Base-by-base conservation (phyloP, 1,140 invertebrate genomes). In the Calliphora vicina region DNA sequence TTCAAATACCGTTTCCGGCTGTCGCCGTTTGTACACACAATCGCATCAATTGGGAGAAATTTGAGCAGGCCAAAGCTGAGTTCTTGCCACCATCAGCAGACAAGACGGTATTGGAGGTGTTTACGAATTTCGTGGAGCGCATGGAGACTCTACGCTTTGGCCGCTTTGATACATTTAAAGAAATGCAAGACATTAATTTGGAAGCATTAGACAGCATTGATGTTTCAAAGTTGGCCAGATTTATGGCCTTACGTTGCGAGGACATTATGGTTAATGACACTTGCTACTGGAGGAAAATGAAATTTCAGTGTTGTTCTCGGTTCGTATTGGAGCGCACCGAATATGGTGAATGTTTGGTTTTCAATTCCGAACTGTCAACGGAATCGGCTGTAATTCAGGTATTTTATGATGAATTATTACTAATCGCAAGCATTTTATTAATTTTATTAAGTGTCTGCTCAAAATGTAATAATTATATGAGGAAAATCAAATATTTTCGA, bases 11-110 rank as follows among this genome's bases (percentile, higher is more conserved):
- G 0, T 95, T 95, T 87, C 94, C 94, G 1, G 94, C 94, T 1
- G 92, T 95, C 0, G 94, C 93, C 0, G 89, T 95, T 81, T 95
- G 94, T 86, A 92, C 93, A 84, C 90, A 94, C 20, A 95, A 95
- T 88, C 88, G 88, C 50, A 85, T 89, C 29, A 86, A 89, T 43
- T 89, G 88, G 88, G 85, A 82, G 42, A 87, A 85, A 42, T 43
- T 89, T 76, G 84, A 88, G 43, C 85, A 82, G 25, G 88, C 88
- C 29, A 89, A 88, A 67, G 1, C 57, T 23, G 12, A 83, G 57
- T 89, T 89, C 71, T 80, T 89, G 29, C 88, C 88, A 0, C 61
- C 26, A 0, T 88, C 89, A 81, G 67, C 86, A 8, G 86, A 85
- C 27, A 76, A 78, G 25, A 82, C 86, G 15, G 12, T 88, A 0